Evolutionary conservation across 2,797 vertebrate genomes (phyloP).

Genomic region (Aldrovandia affinis): DNA sequence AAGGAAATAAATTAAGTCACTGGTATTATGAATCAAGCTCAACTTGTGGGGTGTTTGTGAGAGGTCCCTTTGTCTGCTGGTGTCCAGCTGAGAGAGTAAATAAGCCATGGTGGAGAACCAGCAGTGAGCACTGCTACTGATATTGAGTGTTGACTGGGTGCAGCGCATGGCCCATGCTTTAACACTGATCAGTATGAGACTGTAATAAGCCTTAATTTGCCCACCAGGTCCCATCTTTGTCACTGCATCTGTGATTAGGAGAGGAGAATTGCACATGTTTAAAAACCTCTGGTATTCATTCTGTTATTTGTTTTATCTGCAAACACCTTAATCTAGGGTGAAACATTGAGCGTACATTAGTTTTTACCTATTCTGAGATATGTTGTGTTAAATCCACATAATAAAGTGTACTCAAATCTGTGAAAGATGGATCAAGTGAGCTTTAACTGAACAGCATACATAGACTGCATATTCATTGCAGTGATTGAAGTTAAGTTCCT

Average conservation of each 20-base stretch:
- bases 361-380: too few relatives aligned
- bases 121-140: background rate
- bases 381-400: too few relatives aligned
- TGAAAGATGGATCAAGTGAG: too few relatives aligned
- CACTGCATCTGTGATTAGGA: background rate
- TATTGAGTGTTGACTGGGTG: constrained; percentile 7
- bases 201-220: background rate
- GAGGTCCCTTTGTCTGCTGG: background rate
- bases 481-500: background rate
- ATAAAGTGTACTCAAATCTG: too few relatives aligned
- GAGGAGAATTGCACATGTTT: background rate
- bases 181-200: background rate
- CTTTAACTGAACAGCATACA: background rate
- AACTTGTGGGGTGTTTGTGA: background rate
- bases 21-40: background rate
- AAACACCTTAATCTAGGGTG: too few relatives aligned
- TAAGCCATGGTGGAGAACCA: background rate
- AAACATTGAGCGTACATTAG: too few relatives aligned
- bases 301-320: background rate
- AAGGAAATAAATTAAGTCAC: background rate
- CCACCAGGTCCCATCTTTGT: background rate
- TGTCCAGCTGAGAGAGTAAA: background rate
- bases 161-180: background rate
- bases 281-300: background rate
- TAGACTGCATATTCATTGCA: background rate